Percentiles rank a stretch among this genome's conserved stretches.
Evolutionary conservation across 2,888 invertebrate genomes (phyloP).

Genomic region (Nymphalis urticae): DNA sequence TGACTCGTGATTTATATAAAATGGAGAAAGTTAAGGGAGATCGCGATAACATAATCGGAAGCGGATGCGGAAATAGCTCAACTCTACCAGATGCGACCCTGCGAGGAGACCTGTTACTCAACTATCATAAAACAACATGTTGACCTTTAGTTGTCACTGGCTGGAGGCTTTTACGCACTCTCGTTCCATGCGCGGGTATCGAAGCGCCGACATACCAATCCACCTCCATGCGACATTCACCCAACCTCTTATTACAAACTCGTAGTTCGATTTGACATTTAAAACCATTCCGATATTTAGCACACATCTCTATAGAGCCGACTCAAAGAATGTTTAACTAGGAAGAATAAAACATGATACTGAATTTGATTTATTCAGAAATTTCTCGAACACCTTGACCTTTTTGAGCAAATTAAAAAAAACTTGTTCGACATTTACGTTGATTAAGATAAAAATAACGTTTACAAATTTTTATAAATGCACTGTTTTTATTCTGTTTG

Average conservation of each 20-base stretch:
- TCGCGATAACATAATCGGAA: constrained; percentile 58
- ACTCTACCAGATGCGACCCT: constrained; percentile 66
- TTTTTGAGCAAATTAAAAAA: constrained; percentile 9
- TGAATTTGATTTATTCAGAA: constrained; percentile 18
- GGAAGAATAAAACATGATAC: constrained; percentile 29
- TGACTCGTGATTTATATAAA: constrained; percentile 55
- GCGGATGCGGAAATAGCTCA: constrained; percentile 68
- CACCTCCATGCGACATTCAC: constrained; percentile 41
- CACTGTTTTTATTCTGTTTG: neutral
- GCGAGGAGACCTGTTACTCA: constrained; percentile 64
- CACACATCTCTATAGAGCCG: constrained; percentile 36
- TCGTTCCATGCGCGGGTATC: constrained; percentile 26
- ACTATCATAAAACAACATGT: constrained; percentile 64
- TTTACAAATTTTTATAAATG: constrained; percentile 2
- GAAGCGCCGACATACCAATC: constrained; percentile 36
- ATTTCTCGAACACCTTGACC: constrained; percentile 27
- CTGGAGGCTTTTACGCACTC: constrained; percentile 42
- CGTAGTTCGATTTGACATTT: constrained; percentile 55
- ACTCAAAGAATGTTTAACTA: constrained; percentile 26
- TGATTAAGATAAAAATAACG: neutral
- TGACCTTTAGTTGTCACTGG: constrained; percentile 58
- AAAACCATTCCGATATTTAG: constrained; percentile 51
- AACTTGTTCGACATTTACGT: neutral
- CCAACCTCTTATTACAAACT: constrained; percentile 32
- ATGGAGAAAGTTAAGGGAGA: constrained; percentile 66